Percentiles rank a stretch among this genome's conserved stretches.
Conservation (phyloP, 2,797 vertebrate genomes). For the Helostoma temminkii region DNA sequence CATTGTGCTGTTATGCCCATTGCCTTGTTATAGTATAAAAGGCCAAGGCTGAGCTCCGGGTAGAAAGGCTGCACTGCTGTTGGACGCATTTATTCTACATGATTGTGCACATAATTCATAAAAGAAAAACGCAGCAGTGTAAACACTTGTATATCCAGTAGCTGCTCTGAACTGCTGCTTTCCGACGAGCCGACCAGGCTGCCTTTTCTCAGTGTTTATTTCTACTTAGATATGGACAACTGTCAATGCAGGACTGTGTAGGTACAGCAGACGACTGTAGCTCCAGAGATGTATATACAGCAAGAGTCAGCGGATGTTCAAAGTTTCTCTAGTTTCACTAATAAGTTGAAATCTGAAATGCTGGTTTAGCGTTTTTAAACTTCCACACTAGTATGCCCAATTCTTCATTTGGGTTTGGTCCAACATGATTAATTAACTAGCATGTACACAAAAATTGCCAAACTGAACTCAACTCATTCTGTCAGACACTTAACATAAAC, state of each 20-base stretch:
- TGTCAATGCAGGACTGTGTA: conserved; percentile 57
- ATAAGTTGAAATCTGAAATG: conserved; percentile 4
- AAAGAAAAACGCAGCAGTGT: conserved; percentile 43
- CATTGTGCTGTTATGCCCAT: conserved; percentile 75
- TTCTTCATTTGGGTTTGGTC: conserved; percentile 13
- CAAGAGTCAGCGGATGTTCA: conserved; percentile 23
- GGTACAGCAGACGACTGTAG: conserved; percentile 57
- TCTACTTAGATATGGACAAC: conserved; percentile 42
- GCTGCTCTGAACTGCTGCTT: conserved; percentile 66
- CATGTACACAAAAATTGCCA: background rate
- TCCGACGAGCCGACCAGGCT: conserved; percentile 60
- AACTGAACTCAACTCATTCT: too few species aligned
- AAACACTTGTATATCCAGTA: conserved; percentile 54
- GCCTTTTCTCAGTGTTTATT: conserved; percentile 64
- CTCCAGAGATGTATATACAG: conserved; percentile 43
- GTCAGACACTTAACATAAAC: background rate
- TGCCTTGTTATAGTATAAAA: conserved; percentile 69
- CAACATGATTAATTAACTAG: conserved; percentile 12
- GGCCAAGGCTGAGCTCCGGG: conserved; percentile 46
- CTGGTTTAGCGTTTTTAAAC: conserved; percentile 11
- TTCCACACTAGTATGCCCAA: background rate
- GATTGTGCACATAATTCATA: conserved; percentile 43
- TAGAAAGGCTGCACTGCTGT: conserved; percentile 56
- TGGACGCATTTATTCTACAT: conserved; percentile 29
- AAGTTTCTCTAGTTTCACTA: too few species aligned